These are phyloP conservation scores for Eutrigla gurnardus DNA, from an alignment of 2,797 vertebrate genomes.

Conservation along the genomic window DNA sequence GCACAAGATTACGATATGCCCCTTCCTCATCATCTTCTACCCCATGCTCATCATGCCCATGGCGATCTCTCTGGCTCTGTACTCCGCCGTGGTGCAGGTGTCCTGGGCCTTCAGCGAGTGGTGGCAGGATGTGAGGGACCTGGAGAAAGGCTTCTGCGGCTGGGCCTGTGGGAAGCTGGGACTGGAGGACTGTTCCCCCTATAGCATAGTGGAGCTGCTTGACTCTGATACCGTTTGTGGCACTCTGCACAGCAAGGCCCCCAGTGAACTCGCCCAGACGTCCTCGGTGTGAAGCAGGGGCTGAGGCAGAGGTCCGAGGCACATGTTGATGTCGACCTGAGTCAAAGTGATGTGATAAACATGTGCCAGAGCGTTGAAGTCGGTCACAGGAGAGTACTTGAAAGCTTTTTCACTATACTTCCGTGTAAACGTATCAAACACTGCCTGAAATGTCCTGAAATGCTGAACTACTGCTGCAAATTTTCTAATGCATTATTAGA, in stretches of 20 bases:
- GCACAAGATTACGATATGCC: conserved; percentile 97
- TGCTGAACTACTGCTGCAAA: conserved; percentile 33
- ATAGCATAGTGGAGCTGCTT: conserved; percentile 96
- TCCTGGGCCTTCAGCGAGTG: conserved; percentile 96
- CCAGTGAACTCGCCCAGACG: conserved; percentile 89
- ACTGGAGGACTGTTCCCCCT: conserved; percentile 96
- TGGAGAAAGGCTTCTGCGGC: conserved; percentile 99
- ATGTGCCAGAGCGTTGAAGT: neutral
- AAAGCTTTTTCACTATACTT: conserved; percentile 22
- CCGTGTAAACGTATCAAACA: conserved; percentile 45
- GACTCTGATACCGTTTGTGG: conserved; percentile 95
- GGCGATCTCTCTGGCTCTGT: conserved; percentile 91
- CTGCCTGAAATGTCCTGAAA: conserved; percentile 50
- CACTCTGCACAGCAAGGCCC: conserved; percentile 90
- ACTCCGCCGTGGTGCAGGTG: conserved; percentile 93
- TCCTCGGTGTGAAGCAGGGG: conserved; percentile 88
- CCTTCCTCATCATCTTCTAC: conserved; percentile 98
- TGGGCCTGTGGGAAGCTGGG: conserved; percentile 97
- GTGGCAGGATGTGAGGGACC: conserved; percentile 93
- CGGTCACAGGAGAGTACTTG: conserved; percentile 14
- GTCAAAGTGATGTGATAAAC: neutral
- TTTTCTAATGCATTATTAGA: conserved; percentile 27
- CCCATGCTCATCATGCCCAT: conserved; percentile 95
- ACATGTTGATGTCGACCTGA: neutral
- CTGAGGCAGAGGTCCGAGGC: neutral